phyloP scores from a whole-genome alignment of 2,113 vertebrate species.

The Spheniscus mendiculus region DNA sequence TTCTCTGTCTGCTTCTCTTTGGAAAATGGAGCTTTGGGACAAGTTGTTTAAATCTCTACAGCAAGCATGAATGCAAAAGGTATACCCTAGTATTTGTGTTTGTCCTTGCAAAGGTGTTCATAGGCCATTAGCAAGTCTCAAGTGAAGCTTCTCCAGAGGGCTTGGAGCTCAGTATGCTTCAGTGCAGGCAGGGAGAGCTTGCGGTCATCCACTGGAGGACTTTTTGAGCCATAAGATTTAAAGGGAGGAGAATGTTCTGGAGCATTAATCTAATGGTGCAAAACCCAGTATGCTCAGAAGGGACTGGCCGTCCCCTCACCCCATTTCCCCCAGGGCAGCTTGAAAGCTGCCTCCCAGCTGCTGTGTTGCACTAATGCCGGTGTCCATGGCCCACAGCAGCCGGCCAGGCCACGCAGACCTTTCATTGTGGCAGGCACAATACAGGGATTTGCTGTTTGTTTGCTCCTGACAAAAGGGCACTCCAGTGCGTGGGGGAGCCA shows the following conservation, averaged over 20 bases:
- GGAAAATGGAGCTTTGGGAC: neutral
- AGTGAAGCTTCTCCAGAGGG: rapidly evolving
- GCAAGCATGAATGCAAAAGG: neutral
- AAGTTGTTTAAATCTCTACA: neutral
- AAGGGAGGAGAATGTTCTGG: neutral
- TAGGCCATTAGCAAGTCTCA: neutral
- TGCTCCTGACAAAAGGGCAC: constrained; percentile 2
- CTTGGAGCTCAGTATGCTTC: neutral
- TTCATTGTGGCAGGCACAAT: constrained; percentile 6
- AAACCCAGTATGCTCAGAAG: neutral
- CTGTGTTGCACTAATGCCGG: neutral
- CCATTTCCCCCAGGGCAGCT: neutral
- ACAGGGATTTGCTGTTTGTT: constrained; percentile 34
- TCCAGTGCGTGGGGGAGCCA: neutral
- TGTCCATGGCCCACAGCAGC: neutral
- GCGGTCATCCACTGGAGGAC: neutral
- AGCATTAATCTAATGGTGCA: neutral
- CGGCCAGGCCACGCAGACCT: neutral
- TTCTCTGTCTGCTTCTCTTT: neutral
- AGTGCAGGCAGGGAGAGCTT: neutral
- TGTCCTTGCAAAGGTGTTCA: neutral
- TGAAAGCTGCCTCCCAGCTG: neutral
- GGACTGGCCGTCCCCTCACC: neutral
- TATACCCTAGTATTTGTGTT: neutral
- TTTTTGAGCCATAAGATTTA: neutral